phyloP scores from a whole-genome alignment of 2,888 invertebrate species.

The Nysson spinosus region DNA sequence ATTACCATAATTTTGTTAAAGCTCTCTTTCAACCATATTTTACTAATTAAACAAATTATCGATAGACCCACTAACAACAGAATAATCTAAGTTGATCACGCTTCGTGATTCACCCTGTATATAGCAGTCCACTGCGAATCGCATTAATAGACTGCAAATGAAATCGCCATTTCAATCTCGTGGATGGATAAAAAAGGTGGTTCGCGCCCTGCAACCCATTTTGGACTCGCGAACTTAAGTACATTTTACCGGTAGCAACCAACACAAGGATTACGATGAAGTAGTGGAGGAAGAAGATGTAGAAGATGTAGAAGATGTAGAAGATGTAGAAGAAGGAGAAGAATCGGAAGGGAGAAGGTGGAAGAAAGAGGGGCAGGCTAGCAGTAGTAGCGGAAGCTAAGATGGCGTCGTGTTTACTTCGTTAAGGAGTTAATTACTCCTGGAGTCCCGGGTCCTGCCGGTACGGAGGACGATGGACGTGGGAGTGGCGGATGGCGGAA shows the following conservation, averaged over 20 bases:
- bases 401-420: conserved; percentile 77
- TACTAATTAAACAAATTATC: too few species aligned
- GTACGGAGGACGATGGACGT: conserved; percentile 66
- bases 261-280: conserved; percentile 23
- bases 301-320: conserved; percentile 20
- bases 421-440: conserved; percentile 77
- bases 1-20: too few species aligned
- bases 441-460: conserved; percentile 70
- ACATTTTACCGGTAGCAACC: conserved; percentile 47
- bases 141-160: conserved; percentile 71
- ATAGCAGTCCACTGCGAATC: conserved; percentile 60
- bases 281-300: conserved; percentile 4
- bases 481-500: conserved; percentile 62
- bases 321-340: background rate
- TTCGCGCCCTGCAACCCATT: conserved; percentile 54
- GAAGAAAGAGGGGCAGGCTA: conserved; percentile 44
- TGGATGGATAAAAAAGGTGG: conserved; percentile 30
- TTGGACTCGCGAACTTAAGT: conserved; percentile 51
- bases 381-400: conserved; percentile 68
- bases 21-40: too few species aligned
- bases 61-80: too few species aligned
- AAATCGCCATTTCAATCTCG: conserved; percentile 65
- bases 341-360: conserved; percentile 3
- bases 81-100: conserved; percentile 41
- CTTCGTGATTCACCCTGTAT: too few species aligned